Percentiles rank a stretch among this genome's conserved stretches.
Conservation (phyloP, 92 coral and sea anemone species). For the Umimayanthus chanpuru region DNA sequence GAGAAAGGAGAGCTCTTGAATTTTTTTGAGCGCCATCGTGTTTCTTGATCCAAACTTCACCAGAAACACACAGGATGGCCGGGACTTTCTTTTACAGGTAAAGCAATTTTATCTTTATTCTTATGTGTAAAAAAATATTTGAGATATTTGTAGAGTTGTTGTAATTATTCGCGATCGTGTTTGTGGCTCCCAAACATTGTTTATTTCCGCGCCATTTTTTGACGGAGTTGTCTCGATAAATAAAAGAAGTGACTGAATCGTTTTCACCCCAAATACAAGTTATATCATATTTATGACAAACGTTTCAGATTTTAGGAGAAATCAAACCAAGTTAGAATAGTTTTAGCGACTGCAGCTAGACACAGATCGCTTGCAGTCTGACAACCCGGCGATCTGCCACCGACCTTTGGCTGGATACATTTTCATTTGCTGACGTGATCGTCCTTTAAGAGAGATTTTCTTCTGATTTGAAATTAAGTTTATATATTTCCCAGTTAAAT, state of each 20-base stretch:
- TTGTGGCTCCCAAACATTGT: slow-evolving; percentile 1
- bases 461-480: no score
- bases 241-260: background rate
- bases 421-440: slow-evolving; percentile 47
- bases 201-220: slow-evolving; percentile 75
- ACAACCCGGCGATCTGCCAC: background rate
- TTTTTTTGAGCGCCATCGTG: slow-evolving; percentile 63
- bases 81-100: slow-evolving; percentile 76
- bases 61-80: slow-evolving; percentile 70
- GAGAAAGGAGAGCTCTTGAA: slow-evolving; percentile 56
- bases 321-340: background rate
- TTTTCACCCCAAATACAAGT: background rate
- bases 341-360: background rate
- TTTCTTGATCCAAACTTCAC: slow-evolving; percentile 65
- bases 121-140: slow-evolving; percentile 1
- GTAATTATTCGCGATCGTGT: slow-evolving; percentile 41
- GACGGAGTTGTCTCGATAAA: slow-evolving; percentile 11
- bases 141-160: background rate
- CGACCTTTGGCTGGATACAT: slow-evolving; percentile 21
- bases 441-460: background rate
- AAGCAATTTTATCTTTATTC: slow-evolving; percentile 16
- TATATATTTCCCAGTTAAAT: background rate
- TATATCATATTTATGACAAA: background rate
- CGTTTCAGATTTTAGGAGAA: background rate
- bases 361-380: background rate